Evolutionary conservation across 2,888 invertebrate species (phyloP), one percentile per base, ranked within the genome.

Genomic region (Aleiodes testaceus): DNA sequence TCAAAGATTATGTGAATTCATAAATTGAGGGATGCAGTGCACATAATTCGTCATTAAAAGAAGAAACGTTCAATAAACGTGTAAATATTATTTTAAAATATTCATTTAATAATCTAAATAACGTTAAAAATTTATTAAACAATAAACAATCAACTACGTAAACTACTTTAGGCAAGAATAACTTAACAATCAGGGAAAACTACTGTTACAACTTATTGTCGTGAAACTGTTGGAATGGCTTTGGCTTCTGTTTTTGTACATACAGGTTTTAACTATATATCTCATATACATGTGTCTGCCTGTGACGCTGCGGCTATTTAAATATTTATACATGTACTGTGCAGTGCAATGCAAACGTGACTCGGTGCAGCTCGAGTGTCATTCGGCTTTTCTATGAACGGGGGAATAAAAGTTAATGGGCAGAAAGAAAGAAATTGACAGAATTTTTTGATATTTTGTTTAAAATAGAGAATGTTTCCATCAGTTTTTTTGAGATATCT

Each of bases 121-220:
- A 42, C 59, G 16, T 6, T 11, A 16, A 30, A 36, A 30, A 59
- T 59, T 20, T 61, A 53, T 69, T 45, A 42, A 44, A 66, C 22
- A 63, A 53, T 70, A 59, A 72, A 71, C 69, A 73, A 71, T 64
- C 59, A 73, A 26, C 74, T 73, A 72, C 68, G 71, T 68, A 45
- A n/a, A 50, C 63, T 67, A 52, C 64, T 65, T n/a, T 14, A 67
- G 63, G 50, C 59, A 47, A 68, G 30, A 52, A 44, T 49, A 55
- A 68, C 36, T 36, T 36, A 9, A 36, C 36, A 36, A 36, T 36
- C 7, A 45, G 49, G 52, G 61, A 20, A 65, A 30, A 44, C 49
- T 45, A 53, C 63, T 36, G 7, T 0, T 36, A 61, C 44, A 52
- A 66, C 68, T 68, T 52, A 22, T 52, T 44, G 16, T 61, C 36